Base-by-base conservation (phyloP, 2,113 vertebrate species). In the Sinocyclocheilus rhinocerous region DNA sequence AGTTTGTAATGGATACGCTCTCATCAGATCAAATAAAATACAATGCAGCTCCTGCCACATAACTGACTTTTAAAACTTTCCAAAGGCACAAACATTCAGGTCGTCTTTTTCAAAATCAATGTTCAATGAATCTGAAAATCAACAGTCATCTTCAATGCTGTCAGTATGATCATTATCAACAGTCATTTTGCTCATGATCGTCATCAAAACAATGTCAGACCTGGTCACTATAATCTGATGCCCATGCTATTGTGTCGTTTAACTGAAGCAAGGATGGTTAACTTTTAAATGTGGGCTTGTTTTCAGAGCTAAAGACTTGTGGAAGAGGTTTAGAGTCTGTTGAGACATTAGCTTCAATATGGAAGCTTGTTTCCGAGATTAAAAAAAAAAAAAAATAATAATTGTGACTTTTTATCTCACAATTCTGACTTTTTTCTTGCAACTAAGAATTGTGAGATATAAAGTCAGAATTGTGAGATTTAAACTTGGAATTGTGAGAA, bases 11-110 rank as follows among this genome's bases (percentile, higher is more conserved):
- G 59, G 13, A 67, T 50, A 67, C 16, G 0, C 61, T 42, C 33
- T 63, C 39, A 81, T 81, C 79, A 50, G 24, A 29, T 67, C 78
- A 81, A 81, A 81, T 29, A 50, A 20, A 16, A 24, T n/a, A 61
- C 77, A 79, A n/a, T 20, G 48, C 76, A 55, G 9, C 50, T 33
- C 76, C 24, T 55, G 24, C 48, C 48, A 73, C 57, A 9, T 39
- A 42, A 59, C 2, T 36, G 29, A 59, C 16, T 79, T 57, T 42
- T 73, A 45, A 42, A 73, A 42, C 20, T 12, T n/a, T 73, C 36
- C 20, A 73, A 73, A 73, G 70, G 20, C 70, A 42, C 36, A n/a
- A 73, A 20, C 36, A 45, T 73, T 73, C 36, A 45, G 33, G 36
- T 39, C 36, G 20, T 22, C 70, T 36, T 73, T 73, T 73, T 73